A percentile compares a stretch with the other conserved stretches of the same genome.
phyloP scores from a whole-genome alignment of 2,113 vertebrate genomes.

The Coregonus clupeaformis region DNA sequence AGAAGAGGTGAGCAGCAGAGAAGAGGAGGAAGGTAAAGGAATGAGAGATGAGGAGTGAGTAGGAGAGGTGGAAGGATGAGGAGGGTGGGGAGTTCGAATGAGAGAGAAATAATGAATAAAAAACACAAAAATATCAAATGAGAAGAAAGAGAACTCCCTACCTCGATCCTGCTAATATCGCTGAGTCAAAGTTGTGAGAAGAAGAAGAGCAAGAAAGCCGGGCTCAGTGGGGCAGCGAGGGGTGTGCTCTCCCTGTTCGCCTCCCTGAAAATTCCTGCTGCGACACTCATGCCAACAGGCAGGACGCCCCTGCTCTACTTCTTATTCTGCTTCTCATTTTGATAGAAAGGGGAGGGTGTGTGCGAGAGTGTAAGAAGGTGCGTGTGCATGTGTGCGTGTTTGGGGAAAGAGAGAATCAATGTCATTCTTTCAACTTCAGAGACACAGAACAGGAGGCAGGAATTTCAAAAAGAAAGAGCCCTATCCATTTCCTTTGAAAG shows the following conservation, averaged over 20 bases:
- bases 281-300: conserved; percentile 39
- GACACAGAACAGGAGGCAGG: not conserved
- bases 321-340: conserved; percentile 39
- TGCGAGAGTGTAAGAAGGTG: conserved; percentile 20
- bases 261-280: conserved; percentile 34
- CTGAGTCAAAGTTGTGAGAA: not conserved
- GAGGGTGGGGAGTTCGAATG: not conserved
- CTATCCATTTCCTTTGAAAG: too few species aligned
- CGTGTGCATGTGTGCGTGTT: not conserved
- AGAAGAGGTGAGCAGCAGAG: conserved; percentile 17
- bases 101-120: not conserved
- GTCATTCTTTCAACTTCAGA: not conserved
- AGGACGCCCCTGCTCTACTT: conserved; percentile 33
- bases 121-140: not conserved
- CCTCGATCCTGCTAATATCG: not conserved
- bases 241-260: not conserved
- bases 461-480: not conserved
- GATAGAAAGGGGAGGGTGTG: conserved; percentile 43
- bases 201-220: not conserved
- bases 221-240: not conserved
- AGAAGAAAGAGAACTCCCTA: conserved; percentile 1
- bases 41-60: not conserved
- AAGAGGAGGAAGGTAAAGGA: not conserved
- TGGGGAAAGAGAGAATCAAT: not conserved
- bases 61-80: not conserved